phyloP scores from a whole-genome alignment of 2,888 invertebrate genomes.

The Podotricha telesiphe region DNA sequence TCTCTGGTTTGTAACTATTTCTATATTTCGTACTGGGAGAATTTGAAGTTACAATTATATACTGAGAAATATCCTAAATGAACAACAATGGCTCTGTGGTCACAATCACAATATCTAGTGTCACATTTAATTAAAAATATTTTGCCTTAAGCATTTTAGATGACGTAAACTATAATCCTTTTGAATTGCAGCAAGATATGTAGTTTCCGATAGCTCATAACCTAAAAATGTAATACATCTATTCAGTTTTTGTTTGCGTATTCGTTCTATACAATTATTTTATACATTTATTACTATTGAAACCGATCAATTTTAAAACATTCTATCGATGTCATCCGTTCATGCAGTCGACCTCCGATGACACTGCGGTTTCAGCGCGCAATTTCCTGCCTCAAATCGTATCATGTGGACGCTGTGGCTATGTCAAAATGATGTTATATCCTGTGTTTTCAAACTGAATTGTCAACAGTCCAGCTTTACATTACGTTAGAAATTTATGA shows the following conservation, averaged over 20 bases:
- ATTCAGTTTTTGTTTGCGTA: neutral
- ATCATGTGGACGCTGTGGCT: constrained; percentile 25
- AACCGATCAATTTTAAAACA: neutral
- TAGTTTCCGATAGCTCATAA: neutral
- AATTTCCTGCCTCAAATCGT: constrained; percentile 39
- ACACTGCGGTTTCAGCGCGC: constrained; percentile 28
- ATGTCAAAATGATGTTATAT: constrained; percentile 20
- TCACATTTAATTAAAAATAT: too few relatives aligned
- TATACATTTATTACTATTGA: neutral
- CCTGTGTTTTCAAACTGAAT: constrained; percentile 18
- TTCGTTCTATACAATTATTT: neutral
- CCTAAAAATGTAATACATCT: neutral
- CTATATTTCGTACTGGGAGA: too few relatives aligned
- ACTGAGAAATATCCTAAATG: too few relatives aligned
- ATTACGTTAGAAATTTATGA: neutral
- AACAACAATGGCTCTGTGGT: too few relatives aligned
- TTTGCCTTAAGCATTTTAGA: neutral
- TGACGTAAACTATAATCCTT: neutral
- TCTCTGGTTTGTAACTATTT: too few relatives aligned
- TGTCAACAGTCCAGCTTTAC: neutral
- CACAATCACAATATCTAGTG: too few relatives aligned
- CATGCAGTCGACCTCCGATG: constrained; percentile 19
- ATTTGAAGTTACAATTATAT: too few relatives aligned
- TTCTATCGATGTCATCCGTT: constrained; percentile 7
- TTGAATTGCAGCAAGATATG: neutral